Conservation (phyloP, 2,113 vertebrate genomes). For the Cynopterus brachyotis region DNA sequence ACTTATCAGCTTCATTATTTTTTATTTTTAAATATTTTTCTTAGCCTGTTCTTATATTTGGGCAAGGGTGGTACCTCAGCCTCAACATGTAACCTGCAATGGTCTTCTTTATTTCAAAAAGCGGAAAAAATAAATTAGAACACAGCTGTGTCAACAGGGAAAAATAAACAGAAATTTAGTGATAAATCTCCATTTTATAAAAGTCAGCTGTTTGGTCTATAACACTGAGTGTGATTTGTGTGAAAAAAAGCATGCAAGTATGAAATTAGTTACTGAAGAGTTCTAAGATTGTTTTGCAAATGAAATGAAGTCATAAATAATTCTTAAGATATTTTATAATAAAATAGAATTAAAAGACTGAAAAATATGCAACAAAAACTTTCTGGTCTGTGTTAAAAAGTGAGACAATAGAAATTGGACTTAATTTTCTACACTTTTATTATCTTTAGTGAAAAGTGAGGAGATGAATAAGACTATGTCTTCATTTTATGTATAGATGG, state of each 20-base stretch:
- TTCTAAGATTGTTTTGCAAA: not conserved
- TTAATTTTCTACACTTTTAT: slow-evolving; percentile 32
- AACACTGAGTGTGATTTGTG: not conserved
- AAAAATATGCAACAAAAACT: slow-evolving; percentile 2
- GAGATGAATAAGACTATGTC: not conserved
- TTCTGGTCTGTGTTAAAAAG: not conserved
- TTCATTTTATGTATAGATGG: not conserved
- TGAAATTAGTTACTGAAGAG: not conserved
- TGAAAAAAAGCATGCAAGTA: not conserved
- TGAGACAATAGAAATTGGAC: not conserved
- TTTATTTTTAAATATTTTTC: slow-evolving; percentile 12
- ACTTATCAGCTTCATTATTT: not conserved
- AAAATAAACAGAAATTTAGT: slow-evolving; percentile 11
- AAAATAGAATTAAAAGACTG: slow-evolving; percentile 7
- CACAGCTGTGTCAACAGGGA: not conserved
- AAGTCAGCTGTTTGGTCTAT: not conserved
- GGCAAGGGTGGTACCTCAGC: not conserved
- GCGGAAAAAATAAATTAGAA: not conserved
- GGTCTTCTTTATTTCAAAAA: not conserved
- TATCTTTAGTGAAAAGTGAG: not conserved
- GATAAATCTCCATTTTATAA: not conserved
- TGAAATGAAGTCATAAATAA: slow-evolving; percentile 36
- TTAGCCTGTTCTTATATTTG: not conserved
- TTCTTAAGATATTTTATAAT: slow-evolving; percentile 15
- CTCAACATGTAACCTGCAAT: not conserved